phyloP scores from a whole-genome alignment of 2,113 vertebrate genomes.

The Psittacus erithacus region DNA sequence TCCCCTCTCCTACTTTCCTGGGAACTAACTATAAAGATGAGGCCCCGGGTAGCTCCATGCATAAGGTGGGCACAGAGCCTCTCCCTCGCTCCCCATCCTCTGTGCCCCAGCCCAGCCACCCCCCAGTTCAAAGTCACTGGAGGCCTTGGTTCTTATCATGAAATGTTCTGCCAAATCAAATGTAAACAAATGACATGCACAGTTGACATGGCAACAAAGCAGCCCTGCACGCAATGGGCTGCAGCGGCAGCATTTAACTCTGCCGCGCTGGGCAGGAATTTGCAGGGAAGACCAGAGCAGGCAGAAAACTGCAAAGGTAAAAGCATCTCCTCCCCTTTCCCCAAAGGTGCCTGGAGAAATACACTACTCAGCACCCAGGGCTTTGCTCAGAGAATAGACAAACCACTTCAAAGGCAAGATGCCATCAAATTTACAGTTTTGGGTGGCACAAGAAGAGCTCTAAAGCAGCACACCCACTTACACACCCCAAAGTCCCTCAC shows the following conservation, averaged over 20 bases:
- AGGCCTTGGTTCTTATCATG: slow-evolving; percentile 73
- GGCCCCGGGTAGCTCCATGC: background rate
- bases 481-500: background rate
- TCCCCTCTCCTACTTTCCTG: background rate
- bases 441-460: background rate
- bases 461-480: background rate
- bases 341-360: background rate
- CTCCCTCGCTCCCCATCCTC: background rate
- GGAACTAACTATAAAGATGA: background rate
- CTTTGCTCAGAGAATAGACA: background rate
- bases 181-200: slow-evolving; percentile 76
- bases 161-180: slow-evolving; percentile 73
- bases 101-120: background rate
- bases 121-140: slow-evolving; percentile 55
- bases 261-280: slow-evolving; percentile 52
- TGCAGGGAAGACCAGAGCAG: background rate
- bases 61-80: background rate
- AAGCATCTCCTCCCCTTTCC: background rate
- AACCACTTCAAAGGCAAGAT: background rate
- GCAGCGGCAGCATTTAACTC: slow-evolving; percentile 33
- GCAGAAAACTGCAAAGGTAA: background rate
- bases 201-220: slow-evolving; percentile 76
- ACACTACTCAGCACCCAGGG: background rate
- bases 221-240: slow-evolving; percentile 53
- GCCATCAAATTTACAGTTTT: background rate